These are phyloP conservation scores for Ceratothoa steindachneri DNA, from an alignment of 2,888 invertebrate genomes.

Conservation along the genomic window DNA sequence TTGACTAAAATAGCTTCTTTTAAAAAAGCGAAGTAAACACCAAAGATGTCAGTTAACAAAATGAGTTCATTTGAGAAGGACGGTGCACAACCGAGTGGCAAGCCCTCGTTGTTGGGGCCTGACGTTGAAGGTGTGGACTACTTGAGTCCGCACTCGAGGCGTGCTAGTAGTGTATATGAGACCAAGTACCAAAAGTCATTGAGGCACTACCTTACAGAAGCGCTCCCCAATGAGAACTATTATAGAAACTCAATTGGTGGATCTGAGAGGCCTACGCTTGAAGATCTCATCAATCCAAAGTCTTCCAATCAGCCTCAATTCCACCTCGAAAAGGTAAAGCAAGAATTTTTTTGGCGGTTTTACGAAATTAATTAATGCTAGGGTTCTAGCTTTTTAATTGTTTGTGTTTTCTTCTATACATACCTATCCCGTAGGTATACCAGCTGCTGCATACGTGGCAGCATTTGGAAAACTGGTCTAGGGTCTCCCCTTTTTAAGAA, in stretches of 20 bases:
- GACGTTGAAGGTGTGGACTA: not conserved
- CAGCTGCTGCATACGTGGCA: no score
- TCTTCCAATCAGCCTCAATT: no score
- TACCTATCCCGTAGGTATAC: no score
- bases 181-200: slow-evolving; percentile 50
- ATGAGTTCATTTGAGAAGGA: slow-evolving; percentile 5
- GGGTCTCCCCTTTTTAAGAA: no score
- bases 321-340: no score
- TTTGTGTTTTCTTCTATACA: no score
- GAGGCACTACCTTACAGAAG: slow-evolving; percentile 59
- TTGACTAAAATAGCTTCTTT: not conserved
- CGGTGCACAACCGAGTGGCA: not conserved
- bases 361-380: no score
- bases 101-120: not conserved
- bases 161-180: slow-evolving; percentile 7
- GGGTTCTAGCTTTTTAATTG: no score
- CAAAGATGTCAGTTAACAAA: not conserved
- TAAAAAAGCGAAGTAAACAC: not conserved
- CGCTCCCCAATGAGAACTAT: slow-evolving; percentile 55
- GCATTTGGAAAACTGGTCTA: no score
- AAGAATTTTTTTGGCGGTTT: no score
- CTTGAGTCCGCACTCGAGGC: not conserved
- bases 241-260: slow-evolving; percentile 52
- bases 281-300: slow-evolving; percentile 57
- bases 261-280: slow-evolving; percentile 51